Conservation (phyloP, 2,888 invertebrate species). For the Orthonevra nobilis region DNA sequence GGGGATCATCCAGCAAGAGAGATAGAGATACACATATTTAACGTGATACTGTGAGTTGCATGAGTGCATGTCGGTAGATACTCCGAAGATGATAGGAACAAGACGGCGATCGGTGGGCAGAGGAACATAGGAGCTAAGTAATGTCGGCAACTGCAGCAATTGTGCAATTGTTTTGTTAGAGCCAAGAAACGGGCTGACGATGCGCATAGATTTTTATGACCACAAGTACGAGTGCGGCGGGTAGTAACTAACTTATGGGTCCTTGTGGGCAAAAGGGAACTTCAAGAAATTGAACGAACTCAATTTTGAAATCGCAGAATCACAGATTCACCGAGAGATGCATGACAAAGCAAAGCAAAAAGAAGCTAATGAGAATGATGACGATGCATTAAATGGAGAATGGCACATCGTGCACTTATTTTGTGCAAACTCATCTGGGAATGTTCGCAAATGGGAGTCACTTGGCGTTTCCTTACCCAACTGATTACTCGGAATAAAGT, state of each 20-base stretch:
- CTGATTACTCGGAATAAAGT: no score
- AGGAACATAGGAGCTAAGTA: constrained; percentile 3
- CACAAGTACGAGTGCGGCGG: constrained; percentile 47
- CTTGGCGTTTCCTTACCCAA: no score
- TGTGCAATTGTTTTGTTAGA: constrained; percentile 65
- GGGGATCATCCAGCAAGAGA: constrained; percentile 7
- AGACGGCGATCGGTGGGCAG: neutral
- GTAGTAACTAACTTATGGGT: constrained; percentile 51
- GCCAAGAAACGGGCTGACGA: constrained; percentile 57
- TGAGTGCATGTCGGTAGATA: constrained; percentile 67
- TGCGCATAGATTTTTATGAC: constrained; percentile 70
- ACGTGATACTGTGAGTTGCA: constrained; percentile 68
- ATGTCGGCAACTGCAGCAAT: constrained; percentile 54
- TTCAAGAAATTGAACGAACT: constrained; percentile 16
- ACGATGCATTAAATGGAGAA: constrained; percentile 67
- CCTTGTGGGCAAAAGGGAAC: constrained; percentile 42
- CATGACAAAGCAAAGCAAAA: constrained; percentile 24
- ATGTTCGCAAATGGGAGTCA: constrained; percentile 40
- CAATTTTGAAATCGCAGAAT: constrained; percentile 19
- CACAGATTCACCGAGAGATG: constrained; percentile 37
- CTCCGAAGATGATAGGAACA: constrained; percentile 48
- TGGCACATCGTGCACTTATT: constrained; percentile 63
- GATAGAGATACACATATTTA: constrained; percentile 27
- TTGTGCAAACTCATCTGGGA: constrained; percentile 66
- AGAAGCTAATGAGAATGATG: constrained; percentile 69